These are phyloP conservation scores for Procavia capensis DNA, from an alignment of 2,113 vertebrate species.

Conservation along the genomic window DNA sequence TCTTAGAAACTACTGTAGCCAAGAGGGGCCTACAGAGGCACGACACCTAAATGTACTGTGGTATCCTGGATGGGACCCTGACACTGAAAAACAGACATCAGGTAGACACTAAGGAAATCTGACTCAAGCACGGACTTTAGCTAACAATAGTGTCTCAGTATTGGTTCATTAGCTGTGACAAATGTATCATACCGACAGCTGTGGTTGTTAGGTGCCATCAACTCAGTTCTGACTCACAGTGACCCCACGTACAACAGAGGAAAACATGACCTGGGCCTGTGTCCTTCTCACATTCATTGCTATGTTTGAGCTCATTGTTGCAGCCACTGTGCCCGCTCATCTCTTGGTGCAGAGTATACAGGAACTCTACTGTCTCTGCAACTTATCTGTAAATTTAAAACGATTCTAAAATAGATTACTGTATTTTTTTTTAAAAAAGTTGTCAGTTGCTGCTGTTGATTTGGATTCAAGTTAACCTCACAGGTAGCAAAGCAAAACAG, in stretches of 20 bases:
- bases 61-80: too few species aligned
- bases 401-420: conserved; percentile 2
- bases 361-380: background rate
- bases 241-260: too few species aligned
- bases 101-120: background rate
- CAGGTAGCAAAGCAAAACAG: background rate
- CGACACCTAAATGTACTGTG: too few species aligned
- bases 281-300: too few species aligned
- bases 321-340: too few species aligned
- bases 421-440: background rate
- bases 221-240: too few species aligned
- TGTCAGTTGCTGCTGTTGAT: background rate
- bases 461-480: background rate
- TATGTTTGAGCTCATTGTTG: too few species aligned
- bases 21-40: background rate
- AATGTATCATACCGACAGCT: background rate
- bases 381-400: conserved; percentile 28
- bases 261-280: too few species aligned
- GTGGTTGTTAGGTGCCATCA: too few species aligned
- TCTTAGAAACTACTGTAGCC: background rate
- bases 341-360: too few species aligned
- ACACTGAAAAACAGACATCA: background rate
- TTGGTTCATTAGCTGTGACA: background rate
- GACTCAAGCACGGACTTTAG: background rate
- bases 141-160: background rate